Evolutionary conservation across 2,888 invertebrate genomes (phyloP).

Genomic region (Cyclophora albipunctata): DNA sequence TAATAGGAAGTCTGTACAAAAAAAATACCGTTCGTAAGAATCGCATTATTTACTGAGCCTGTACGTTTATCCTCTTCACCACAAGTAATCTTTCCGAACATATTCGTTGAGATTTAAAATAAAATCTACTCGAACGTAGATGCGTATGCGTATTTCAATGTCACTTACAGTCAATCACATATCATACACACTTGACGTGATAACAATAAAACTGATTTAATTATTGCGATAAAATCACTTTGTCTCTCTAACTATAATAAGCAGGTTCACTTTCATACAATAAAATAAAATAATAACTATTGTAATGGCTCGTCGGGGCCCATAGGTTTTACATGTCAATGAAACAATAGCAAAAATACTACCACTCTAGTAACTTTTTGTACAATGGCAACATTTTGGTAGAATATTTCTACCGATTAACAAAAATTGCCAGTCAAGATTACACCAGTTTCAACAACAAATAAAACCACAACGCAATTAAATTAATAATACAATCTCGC

Average conservation of each 20-base stretch:
- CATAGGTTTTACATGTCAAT: not conserved
- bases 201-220: slow-evolving; percentile 28
- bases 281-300: slow-evolving; percentile 37
- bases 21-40: no score
- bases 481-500: slow-evolving; percentile 19
- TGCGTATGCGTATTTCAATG: no score
- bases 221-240: slow-evolving; percentile 50
- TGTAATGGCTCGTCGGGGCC: slow-evolving; percentile 16
- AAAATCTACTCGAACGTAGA: no score
- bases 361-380: not conserved
- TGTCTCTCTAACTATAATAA: slow-evolving; percentile 26
- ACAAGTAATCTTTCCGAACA: no score
- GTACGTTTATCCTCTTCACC: no score
- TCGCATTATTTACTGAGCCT: no score
- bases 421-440: not conserved
- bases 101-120: no score
- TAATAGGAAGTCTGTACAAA: no score
- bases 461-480: not conserved
- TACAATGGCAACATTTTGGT: no score
- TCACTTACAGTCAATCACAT: no score
- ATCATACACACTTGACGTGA: slow-evolving; percentile 12
- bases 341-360: not conserved
- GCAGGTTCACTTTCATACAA: slow-evolving; percentile 36
- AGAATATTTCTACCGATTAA: not conserved
- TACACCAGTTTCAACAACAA: not conserved